phyloP scores from a whole-genome alignment of 2,797 vertebrate genomes.

The Potorous gilbertii region DNA sequence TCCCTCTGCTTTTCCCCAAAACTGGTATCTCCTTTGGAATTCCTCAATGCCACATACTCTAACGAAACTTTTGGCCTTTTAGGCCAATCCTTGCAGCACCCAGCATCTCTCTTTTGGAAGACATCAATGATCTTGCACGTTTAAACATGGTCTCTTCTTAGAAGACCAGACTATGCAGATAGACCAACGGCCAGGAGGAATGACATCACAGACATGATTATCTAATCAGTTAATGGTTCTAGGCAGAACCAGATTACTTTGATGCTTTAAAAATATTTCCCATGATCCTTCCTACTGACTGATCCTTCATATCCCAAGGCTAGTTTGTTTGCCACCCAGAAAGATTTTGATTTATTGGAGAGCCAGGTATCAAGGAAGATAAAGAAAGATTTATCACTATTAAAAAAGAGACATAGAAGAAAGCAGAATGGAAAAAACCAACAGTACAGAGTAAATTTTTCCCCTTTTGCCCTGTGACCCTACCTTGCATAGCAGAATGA shows the following conservation, averaged over 20 bases:
- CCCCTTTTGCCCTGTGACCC: not conserved
- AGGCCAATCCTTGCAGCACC: not conserved
- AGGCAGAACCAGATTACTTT: not conserved
- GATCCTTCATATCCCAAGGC: not conserved
- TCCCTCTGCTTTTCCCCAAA: not conserved
- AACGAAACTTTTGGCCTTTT: not conserved
- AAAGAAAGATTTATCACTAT: not conserved
- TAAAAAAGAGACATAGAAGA: slow-evolving; percentile 5
- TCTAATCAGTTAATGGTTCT: not conserved
- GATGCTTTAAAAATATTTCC: not conserved
- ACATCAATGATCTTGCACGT: not conserved
- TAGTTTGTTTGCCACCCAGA: not conserved
- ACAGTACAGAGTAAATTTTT: not conserved
- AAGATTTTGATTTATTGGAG: not conserved
- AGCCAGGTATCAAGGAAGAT: not conserved
- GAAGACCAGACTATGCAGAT: not conserved
- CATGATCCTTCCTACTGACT: not conserved
- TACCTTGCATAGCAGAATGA: not conserved
- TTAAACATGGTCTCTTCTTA: not conserved
- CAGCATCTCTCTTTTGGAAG: not conserved
- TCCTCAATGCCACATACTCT: not conserved
- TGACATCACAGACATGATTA: not conserved
- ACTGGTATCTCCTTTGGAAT: not conserved
- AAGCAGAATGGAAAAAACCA: not conserved
- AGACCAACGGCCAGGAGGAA: not conserved